A percentile compares a stretch with the other conserved stretches of the same genome.
These are phyloP conservation scores for Drosophila prostipennis DNA, from an alignment of 2,888 invertebrate genomes.

Conservation along the genomic window DNA sequence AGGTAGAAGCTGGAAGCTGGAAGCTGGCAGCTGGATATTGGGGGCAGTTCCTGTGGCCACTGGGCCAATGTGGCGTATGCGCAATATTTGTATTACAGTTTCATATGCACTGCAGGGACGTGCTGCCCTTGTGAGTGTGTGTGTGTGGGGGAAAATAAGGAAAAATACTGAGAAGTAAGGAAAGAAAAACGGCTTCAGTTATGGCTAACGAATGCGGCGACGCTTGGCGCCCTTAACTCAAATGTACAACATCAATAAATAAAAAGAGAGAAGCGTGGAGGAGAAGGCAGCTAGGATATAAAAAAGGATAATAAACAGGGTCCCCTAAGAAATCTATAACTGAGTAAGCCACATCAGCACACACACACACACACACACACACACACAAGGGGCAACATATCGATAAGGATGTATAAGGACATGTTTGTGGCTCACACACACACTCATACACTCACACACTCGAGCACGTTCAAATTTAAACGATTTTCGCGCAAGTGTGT, in stretches of 20 bases:
- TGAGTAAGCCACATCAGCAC: slow-evolving; percentile 68
- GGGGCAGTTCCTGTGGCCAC: slow-evolving; percentile 62
- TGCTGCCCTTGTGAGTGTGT: slow-evolving; percentile 40
- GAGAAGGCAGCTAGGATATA: slow-evolving; percentile 73
- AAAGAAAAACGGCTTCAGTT: slow-evolving; percentile 75
- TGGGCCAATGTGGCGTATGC: slow-evolving; percentile 69
- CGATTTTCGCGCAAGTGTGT: slow-evolving; percentile 49
- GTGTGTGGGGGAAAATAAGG: not conserved
- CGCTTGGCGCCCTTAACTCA: slow-evolving; percentile 73
- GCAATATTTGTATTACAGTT: slow-evolving; percentile 76
- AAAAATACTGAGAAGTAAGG: not conserved
- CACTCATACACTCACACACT: slow-evolving; percentile 12
- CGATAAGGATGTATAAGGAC: slow-evolving; percentile 50
- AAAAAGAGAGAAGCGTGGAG: slow-evolving; percentile 57
- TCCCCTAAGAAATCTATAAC: slow-evolving; percentile 79
- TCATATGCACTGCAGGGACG: slow-evolving; percentile 57
- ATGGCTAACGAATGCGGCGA: slow-evolving; percentile 79
- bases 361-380: slow-evolving; percentile 40
- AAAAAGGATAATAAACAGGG: slow-evolving; percentile 78
- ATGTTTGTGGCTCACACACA: slow-evolving; percentile 43
- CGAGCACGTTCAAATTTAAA: slow-evolving; percentile 75
- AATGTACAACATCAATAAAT: slow-evolving; percentile 80
- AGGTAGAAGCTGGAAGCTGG: not conserved
- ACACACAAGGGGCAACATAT: slow-evolving; percentile 55
- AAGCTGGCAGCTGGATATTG: slow-evolving; percentile 1